Evolutionary conservation across 2,888 invertebrate genomes (phyloP).

Genomic region (Anoplius nigerrimus): DNA sequence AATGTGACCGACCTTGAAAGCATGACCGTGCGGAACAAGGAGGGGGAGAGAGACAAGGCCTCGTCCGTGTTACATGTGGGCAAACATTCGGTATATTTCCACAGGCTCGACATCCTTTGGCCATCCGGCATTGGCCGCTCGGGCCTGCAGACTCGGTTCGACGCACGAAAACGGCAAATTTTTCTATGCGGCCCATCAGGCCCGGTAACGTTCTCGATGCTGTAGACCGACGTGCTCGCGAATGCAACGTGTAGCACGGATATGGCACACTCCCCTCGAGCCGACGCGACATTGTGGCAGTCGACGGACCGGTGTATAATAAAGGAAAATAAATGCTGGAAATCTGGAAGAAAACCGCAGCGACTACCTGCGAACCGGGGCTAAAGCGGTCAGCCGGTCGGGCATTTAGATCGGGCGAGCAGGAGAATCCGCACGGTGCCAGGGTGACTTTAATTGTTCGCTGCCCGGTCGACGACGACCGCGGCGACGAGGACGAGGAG

Average conservation of each 20-base stretch:
- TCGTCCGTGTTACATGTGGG: constrained; percentile 62
- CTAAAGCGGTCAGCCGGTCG: constrained; percentile 1
- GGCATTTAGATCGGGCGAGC: neutral
- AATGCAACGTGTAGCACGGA: constrained; percentile 38
- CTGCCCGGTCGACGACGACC: neutral
- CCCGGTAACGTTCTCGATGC: too few relatives aligned
- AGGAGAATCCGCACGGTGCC: too few relatives aligned
- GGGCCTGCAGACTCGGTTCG: too few relatives aligned
- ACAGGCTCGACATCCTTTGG: neutral
- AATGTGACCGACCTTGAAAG: constrained; percentile 72
- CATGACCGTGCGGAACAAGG: constrained; percentile 57
- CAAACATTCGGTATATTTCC: constrained; percentile 24
- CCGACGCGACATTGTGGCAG: constrained; percentile 28
- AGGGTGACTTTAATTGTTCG: neutral
- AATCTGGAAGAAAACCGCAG: constrained; percentile 36
- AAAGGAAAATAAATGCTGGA: constrained; percentile 45
- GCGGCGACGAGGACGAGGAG: neutral
- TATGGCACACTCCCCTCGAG: constrained; percentile 14
- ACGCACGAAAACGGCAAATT: too few relatives aligned
- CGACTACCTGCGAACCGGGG: constrained; percentile 5
- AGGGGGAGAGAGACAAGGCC: constrained; percentile 43
- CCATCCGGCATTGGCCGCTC: neutral
- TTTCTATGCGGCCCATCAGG: too few relatives aligned
- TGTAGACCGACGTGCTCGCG: neutral
- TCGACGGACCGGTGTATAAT: constrained; percentile 41